Conservation (phyloP, 1,140 invertebrate genomes). For the Archegozetes longisetosus region DNA sequence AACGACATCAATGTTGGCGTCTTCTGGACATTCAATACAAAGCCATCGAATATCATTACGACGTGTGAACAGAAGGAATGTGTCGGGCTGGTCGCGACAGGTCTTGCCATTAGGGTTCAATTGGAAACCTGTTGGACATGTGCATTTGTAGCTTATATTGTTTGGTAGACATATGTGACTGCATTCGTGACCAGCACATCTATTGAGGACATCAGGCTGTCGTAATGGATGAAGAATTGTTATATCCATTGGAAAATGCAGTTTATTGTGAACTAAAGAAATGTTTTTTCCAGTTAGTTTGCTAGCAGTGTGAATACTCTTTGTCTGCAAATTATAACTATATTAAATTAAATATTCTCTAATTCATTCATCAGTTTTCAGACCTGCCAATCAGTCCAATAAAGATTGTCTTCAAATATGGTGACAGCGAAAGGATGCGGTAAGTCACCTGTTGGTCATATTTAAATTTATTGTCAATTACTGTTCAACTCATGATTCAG, state of each 20-base stretch:
- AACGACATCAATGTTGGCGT: slow-evolving; percentile 65
- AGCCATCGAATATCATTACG: slow-evolving; percentile 29
- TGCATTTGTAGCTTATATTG: slow-evolving; percentile 45
- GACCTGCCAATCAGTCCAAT: slow-evolving; percentile 79
- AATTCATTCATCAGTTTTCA: slow-evolving; percentile 41
- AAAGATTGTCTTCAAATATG: slow-evolving; percentile 45
- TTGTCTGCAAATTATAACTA: background rate
- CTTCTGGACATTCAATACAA: slow-evolving; percentile 21
- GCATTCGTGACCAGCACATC: slow-evolving; percentile 60
- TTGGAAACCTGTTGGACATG: slow-evolving; percentile 77
- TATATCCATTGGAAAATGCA: slow-evolving; percentile 44
- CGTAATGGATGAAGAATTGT: slow-evolving; percentile 57
- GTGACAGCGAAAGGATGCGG: slow-evolving; percentile 77
- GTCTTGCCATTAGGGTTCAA: slow-evolving; percentile 43
- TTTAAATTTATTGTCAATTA: slow-evolving; percentile 1
- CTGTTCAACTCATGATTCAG: background rate
- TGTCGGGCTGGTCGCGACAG: slow-evolving; percentile 53
- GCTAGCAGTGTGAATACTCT: background rate
- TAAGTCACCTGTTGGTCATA: slow-evolving; percentile 36
- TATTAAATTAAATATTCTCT: background rate
- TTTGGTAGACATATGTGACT: slow-evolving; percentile 63
- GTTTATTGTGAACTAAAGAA: slow-evolving; percentile 40
- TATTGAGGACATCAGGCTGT: slow-evolving; percentile 26
- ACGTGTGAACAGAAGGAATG: slow-evolving; percentile 56
- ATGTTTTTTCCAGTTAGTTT: slow-evolving; percentile 35